Evolutionary conservation across 2,113 vertebrate species (phyloP).

Genomic region (Pycnonotus jocosus): DNA sequence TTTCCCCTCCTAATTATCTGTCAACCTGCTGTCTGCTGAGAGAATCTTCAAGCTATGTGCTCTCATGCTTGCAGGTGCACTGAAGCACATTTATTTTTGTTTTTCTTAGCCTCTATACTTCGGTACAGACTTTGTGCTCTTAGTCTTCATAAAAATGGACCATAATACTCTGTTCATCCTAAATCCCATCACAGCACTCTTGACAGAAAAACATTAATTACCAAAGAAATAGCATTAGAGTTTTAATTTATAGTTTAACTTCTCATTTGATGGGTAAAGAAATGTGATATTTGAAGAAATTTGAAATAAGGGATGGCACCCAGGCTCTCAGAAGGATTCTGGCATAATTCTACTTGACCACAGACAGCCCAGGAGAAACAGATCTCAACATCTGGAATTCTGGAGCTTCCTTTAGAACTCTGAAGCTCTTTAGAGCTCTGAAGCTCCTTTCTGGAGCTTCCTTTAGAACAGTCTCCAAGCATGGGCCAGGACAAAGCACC

Average conservation of each 20-base stretch:
- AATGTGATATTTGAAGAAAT: neutral
- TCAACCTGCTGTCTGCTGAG: neutral
- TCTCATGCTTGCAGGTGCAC: neutral
- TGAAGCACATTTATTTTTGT: neutral
- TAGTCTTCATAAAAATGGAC: neutral
- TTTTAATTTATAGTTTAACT: neutral
- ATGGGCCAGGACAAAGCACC: fast-evolving
- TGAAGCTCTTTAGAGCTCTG: too few species aligned
- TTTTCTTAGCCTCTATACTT: neutral
- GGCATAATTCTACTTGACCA: neutral
- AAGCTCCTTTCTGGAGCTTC: neutral
- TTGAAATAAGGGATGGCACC: neutral
- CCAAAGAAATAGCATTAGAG: neutral
- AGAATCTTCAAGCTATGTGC: neutral
- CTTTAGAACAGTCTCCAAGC: neutral
- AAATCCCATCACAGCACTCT: neutral
- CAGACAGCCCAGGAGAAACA: neutral
- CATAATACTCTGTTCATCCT: neutral
- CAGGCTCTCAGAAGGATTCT: neutral
- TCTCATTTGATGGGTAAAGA: neutral
- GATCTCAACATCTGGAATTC: neutral
- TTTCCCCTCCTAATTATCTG: neutral
- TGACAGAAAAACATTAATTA: neutral
- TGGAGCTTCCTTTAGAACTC: neutral
- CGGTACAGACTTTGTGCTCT: neutral